These are phyloP conservation scores for Nephrocerus scutellatus DNA, from an alignment of 2,888 invertebrate species.

Conservation along the genomic window DNA sequence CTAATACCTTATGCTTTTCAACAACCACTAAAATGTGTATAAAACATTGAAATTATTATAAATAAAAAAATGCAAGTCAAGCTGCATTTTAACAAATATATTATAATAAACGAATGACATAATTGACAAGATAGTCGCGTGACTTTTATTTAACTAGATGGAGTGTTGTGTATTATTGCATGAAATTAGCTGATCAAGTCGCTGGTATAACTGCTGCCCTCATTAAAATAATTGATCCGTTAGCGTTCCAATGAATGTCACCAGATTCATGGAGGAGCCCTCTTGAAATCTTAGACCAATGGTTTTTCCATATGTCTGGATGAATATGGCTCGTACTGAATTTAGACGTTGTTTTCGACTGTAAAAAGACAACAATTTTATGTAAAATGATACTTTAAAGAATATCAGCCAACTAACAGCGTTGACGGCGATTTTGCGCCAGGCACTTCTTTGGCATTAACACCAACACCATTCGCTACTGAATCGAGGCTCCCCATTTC, in stretches of 20 bases:
- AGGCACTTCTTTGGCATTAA: conserved; percentile 13
- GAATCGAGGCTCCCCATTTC: conserved; percentile 57
- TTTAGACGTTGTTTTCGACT: conserved; percentile 41
- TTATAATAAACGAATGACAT: too few species aligned
- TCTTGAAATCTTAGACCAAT: conserved; percentile 44
- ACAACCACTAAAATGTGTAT: too few species aligned
- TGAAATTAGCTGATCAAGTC: too few species aligned
- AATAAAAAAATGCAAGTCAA: too few species aligned
- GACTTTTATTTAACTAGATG: too few species aligned
- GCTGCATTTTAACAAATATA: too few species aligned
- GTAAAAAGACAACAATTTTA: conserved; percentile 9
- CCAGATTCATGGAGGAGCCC: conserved; percentile 38
- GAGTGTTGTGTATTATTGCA: too few species aligned
- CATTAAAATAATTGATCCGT: conserved; percentile 35
- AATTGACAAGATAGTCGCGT: too few species aligned
- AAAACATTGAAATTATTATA: too few species aligned
- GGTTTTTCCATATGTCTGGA: conserved; percentile 39
- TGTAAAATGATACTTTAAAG: background rate
- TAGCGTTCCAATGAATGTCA: conserved; percentile 36
- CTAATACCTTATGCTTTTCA: too few species aligned
- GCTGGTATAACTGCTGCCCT: too few species aligned
- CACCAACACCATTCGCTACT: conserved; percentile 37
- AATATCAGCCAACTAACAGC: conserved; percentile 11
- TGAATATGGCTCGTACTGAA: conserved; percentile 38
- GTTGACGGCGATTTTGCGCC: conserved; percentile 3